These are phyloP conservation scores for Drosophila kanekoi DNA, from an alignment of 2,888 invertebrate genomes.

Conservation along the genomic window DNA sequence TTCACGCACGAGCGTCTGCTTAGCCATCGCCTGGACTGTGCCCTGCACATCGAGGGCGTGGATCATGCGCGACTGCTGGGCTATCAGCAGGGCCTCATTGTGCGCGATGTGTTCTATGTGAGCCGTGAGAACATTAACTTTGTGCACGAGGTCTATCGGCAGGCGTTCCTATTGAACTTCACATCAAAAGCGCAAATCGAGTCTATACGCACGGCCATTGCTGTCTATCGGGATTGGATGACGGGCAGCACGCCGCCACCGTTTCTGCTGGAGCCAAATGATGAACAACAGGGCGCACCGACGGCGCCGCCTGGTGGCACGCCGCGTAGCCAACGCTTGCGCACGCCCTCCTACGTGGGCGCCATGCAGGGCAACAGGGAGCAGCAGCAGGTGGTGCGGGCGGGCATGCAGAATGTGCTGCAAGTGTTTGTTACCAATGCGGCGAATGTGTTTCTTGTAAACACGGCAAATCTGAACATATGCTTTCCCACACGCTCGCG, in stretches of 20 bases:
- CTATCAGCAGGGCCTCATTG: constrained; percentile 87
- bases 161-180: constrained; percentile 96
- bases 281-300: constrained; percentile 64
- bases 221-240: constrained; percentile 98
- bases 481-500: constrained; percentile 88
- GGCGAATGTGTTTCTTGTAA: constrained; percentile 95
- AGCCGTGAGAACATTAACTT: constrained; percentile 97
- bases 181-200: constrained; percentile 89
- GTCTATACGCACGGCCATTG: constrained; percentile 94
- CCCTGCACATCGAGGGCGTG: constrained; percentile 82
- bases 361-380: constrained; percentile 87
- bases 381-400: constrained; percentile 91
- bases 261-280: constrained; percentile 91
- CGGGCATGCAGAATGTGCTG: constrained; percentile 90
- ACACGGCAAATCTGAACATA: constrained; percentile 84
- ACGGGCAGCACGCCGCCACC: constrained; percentile 92
- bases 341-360: constrained; percentile 94
- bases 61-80: constrained; percentile 82
- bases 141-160: constrained; percentile 96
- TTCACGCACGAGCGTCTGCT: constrained; percentile 90
- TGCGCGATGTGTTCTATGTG: constrained; percentile 94
- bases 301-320: constrained; percentile 64
- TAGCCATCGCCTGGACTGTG: constrained; percentile 81
- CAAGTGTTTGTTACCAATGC: constrained; percentile 95
- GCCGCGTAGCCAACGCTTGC: constrained; percentile 87